Evolutionary conservation across 2,797 vertebrate genomes (phyloP), one percentile per base, ranked within the genome.

Genomic region (Cottoperca gobio): DNA sequence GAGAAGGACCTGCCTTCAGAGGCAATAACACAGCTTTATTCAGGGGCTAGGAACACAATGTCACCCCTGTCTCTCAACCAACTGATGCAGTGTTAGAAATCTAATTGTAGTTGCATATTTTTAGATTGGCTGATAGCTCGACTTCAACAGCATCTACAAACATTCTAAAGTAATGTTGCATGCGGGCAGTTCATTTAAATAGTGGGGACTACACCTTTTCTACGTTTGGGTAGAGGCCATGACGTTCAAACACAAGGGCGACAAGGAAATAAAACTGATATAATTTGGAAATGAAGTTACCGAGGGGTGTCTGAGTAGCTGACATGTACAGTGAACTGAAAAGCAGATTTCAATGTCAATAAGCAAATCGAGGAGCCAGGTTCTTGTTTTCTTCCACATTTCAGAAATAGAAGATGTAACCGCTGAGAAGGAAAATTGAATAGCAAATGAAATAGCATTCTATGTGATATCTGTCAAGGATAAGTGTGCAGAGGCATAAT

Each of bases 391-490:
- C 58, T 39, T 83, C 69, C 67, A 24, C 40, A 21, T 86, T 79
- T 73, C 80, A 73, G 70, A 63, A 40, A 31, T 0, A 42, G 55
- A 55, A 87, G 82, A 83, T 85, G 88, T 86, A 87, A 84, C 82
- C 79, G 60, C 79, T 92, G 86, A 87, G 66, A 91, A 46, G 86
- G 90, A 92, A 93, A 92, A 93, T 92, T 86, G 89, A 89, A 92
- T 79, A 64, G 78, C 78, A 84, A 64, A 81, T 84, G 73, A 53
- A 77, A 67, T 73, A 48, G 70, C 72, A 60, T 82, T 78, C 21
- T 49, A 48, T 31, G 39, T 31, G 49, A 23, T 35, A 59, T 83
- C 73, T 83, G 70, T 84, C 76, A 76, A 64, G 59, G 49, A 21
- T 74, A 82, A 76, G 72, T 58, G 69, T 61, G 76, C 46, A 69